phyloP scores from a whole-genome alignment of 2,888 invertebrate genomes.

The Athalia rosae region DNA sequence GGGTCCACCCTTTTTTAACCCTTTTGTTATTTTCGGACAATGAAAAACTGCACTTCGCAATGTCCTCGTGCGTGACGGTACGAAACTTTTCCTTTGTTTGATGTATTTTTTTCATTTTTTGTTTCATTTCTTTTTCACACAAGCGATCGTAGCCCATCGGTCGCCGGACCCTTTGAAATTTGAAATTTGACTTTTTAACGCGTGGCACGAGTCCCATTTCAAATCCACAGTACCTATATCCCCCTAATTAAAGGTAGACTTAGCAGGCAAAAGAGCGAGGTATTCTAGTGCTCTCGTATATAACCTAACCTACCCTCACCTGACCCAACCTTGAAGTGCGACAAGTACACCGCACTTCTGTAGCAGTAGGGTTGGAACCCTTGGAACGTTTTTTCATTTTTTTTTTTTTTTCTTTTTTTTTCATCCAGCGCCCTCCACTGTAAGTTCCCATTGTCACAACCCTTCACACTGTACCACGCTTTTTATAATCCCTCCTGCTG shows the following conservation, averaged over 20 bases:
- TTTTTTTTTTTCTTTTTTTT: neutral
- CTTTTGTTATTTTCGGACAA: too few species aligned
- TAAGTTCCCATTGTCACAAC: neutral
- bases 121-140: neutral
- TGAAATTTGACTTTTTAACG: conserved; percentile 10
- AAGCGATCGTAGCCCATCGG: neutral
- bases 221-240: neutral
- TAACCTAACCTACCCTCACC: neutral
- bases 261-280: conserved; percentile 31
- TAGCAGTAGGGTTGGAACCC: neutral
- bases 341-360: too few species aligned
- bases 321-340: too few species aligned
- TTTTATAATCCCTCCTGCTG: neutral
- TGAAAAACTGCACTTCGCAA: too few species aligned
- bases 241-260: conserved; percentile 30
- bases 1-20: too few species aligned
- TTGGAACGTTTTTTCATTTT: conserved; percentile 4
- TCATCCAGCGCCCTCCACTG: neutral
- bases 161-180: conserved; percentile 11
- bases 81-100: too few species aligned
- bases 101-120: too few species aligned
- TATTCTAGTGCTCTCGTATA: conserved; percentile 23
- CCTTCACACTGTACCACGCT: neutral
- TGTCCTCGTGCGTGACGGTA: too few species aligned
- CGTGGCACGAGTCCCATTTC: conserved; percentile 2